Base-by-base conservation (phyloP, 1,140 invertebrate species). In the Plutomurus gul region DNA sequence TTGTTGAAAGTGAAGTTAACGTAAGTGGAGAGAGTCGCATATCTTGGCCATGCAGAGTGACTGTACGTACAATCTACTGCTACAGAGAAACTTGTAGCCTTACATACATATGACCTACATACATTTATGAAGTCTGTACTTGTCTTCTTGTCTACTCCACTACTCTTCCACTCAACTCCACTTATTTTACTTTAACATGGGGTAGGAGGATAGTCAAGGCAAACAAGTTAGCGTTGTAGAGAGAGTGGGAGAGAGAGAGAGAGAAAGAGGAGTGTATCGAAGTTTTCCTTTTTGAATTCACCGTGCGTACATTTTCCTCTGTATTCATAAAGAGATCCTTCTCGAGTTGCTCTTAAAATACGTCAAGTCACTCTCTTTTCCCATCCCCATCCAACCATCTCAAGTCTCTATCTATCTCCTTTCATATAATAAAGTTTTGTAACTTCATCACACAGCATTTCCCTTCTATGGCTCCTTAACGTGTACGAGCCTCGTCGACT, bases 281-380 rank as follows among this genome's bases (percentile, higher is more conserved):
- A 65, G 56, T 65, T 65, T 65, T 65, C 56, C 56, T 65, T 65
- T 65, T 65, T 65, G 56, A 65, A 65, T 65, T 65, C 56, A 30
- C 36, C 56, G 56, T 65, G 56, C 56, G 56, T 65, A 65, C 56
- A 65, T 65, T 65, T 65, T 65, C 56, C 56, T 65, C 56, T 65
- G 56, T 65, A 65, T 65, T 65, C 56, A 65, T 65, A 65, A 65
- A 65, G 56, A 65, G 56, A 65, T 65, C 27, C 56, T 65, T 36
- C 27, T 65, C 56, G 22, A 65, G 56, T 30, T 65, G 27, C 56
- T 65, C 56, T 65, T 65, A 65, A 65, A 65, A 65, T 65, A 65
- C 56, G 56, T 65, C 56, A 65, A 65, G 56, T 65, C 56, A 65
- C 30, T 65, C 51, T 30, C 30, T 10, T 56, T 22, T 65, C 18